Evolutionary conservation across 2,797 vertebrate genomes (phyloP).

Genomic region (Zalophus californianus): DNA sequence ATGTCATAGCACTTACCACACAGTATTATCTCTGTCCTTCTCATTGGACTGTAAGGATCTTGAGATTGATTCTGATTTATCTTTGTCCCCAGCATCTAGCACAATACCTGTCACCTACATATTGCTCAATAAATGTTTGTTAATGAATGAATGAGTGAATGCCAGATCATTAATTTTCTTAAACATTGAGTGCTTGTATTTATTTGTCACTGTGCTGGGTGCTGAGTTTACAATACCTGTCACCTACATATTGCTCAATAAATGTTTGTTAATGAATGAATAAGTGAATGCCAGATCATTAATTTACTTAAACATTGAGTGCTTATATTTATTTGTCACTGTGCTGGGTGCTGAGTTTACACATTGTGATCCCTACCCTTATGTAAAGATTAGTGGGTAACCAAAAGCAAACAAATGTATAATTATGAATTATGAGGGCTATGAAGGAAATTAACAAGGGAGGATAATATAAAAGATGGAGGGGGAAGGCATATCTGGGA

Average conservation of each 20-base stretch:
- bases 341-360: neutral
- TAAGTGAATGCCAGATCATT: neutral
- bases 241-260: neutral
- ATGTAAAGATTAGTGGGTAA: conserved; percentile 15
- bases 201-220: neutral
- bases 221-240: neutral
- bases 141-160: neutral
- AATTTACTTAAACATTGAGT: neutral
- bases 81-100: neutral
- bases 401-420: neutral
- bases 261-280: neutral
- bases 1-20: neutral
- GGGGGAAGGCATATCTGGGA: neutral
- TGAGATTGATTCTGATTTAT: conserved; percentile 32
- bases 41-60: neutral
- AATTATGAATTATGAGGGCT: neutral
- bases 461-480: neutral
- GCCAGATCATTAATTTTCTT: neutral
- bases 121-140: neutral
- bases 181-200: neutral
- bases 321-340: neutral
- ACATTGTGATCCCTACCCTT: neutral
- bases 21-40: conserved; percentile 17
- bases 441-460: conserved; percentile 9
- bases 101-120: neutral